phyloP scores from a whole-genome alignment of 2,113 vertebrate genomes.

The Chrysochloris asiatica region DNA sequence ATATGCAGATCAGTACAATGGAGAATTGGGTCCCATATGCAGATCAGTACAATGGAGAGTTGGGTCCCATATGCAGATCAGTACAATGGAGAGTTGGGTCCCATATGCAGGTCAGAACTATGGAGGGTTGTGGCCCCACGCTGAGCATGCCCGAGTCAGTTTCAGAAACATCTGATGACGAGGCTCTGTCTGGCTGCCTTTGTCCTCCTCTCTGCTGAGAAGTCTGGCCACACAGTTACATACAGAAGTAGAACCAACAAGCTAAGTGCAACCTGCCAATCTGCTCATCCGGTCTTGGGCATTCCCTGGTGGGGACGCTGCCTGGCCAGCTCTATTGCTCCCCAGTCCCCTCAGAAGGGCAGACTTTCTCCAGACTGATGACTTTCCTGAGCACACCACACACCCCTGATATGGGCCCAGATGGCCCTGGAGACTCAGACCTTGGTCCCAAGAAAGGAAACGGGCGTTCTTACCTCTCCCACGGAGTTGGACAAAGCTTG shows the following conservation, averaged over 20 bases:
- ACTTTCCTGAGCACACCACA: neutral
- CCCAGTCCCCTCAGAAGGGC: neutral
- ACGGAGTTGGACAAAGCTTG: constrained; percentile 98
- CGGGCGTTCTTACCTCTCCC: constrained; percentile 91
- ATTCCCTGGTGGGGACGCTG: neutral
- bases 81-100: too few species aligned
- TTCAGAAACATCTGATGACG: neutral
- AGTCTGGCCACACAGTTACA: neutral
- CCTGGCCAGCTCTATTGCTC: neutral
- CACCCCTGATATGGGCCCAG: too few species aligned
- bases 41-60: too few species aligned
- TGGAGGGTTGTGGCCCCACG: too few species aligned
- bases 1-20: too few species aligned
- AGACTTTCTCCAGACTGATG: neutral
- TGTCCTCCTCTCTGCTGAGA: neutral
- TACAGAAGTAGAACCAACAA: rapidly evolving
- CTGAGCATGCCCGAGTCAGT: neutral
- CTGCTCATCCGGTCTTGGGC: neutral
- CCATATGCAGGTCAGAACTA: too few species aligned
- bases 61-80: too few species aligned
- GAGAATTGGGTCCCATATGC: too few species aligned
- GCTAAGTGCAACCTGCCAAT: rapidly evolving
- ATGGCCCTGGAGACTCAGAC: rapidly evolving
- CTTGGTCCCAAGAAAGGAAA: neutral
- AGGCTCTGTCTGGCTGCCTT: neutral